Percentiles rank a stretch among this genome's conserved stretches.
Conservation (phyloP, 1,140 invertebrate species). For the Conus ventricosus region DNA sequence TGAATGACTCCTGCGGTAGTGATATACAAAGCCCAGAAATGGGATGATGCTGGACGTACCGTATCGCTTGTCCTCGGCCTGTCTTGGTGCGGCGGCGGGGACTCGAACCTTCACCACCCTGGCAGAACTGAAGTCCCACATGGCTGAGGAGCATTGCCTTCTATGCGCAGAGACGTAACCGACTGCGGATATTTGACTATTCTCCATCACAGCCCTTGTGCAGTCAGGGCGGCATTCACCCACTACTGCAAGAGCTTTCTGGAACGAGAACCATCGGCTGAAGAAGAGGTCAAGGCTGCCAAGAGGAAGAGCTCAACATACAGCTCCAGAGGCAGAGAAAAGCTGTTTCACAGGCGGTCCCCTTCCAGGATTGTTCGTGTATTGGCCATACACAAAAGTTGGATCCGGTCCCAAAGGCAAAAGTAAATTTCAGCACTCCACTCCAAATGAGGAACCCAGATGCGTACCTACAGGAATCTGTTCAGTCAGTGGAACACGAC, state of each 20-base stretch:
- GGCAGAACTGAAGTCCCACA: constrained; percentile 57
- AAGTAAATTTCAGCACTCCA: not conserved
- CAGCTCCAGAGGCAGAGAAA: constrained; percentile 38
- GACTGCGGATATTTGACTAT: constrained; percentile 30
- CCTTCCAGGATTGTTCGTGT: too few species aligned
- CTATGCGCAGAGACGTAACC: constrained; percentile 28
- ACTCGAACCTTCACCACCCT: constrained; percentile 55
- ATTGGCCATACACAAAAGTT: too few species aligned
- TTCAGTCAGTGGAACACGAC: constrained; percentile 55
- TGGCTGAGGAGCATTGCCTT: constrained; percentile 63
- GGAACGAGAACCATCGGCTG: constrained; percentile 54
- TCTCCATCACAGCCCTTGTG: not conserved
- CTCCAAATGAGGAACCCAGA: constrained; percentile 6
- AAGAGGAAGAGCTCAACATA: constrained; percentile 60
- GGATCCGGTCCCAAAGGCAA: not conserved
- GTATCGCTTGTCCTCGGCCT: constrained; percentile 67
- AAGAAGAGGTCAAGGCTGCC: constrained; percentile 53
- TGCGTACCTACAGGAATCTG: constrained; percentile 27
- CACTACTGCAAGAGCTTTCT: constrained; percentile 56
- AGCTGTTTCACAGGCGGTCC: not conserved
- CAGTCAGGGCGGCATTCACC: constrained; percentile 44
- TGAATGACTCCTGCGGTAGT: not conserved
- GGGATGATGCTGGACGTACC: constrained; percentile 49
- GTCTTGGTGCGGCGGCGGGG: too few species aligned
- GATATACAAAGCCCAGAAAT: not conserved